phyloP scores from a whole-genome alignment of 1,140 invertebrate species.

The Atopsyche davidsoni region DNA sequence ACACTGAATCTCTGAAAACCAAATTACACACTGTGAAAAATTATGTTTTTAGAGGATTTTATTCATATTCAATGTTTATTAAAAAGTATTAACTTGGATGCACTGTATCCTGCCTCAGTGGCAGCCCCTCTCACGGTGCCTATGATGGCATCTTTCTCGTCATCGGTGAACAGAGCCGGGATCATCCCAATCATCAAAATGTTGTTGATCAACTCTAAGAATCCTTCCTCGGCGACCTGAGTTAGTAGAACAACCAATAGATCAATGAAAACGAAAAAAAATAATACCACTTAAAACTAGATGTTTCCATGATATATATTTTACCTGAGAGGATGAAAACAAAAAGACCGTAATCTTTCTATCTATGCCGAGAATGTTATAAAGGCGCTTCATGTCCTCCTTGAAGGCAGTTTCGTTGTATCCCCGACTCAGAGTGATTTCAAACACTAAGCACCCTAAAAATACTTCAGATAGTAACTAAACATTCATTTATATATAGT shows the following conservation, averaged over 20 bases:
- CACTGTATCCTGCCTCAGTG: conserved; percentile 58
- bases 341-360: conserved; percentile 76
- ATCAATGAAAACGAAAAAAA: background rate
- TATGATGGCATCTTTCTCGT: conserved; percentile 79
- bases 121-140: conserved; percentile 57
- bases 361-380: conserved; percentile 67
- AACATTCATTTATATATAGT: no score
- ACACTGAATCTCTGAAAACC: conserved; percentile 63
- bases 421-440: conserved; percentile 73
- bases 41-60: no score
- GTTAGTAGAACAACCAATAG: conserved; percentile 3
- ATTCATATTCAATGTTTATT: background rate
- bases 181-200: conserved; percentile 82
- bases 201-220: conserved; percentile 85
- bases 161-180: conserved; percentile 75
- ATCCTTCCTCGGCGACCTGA: conserved; percentile 66
- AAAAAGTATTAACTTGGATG: conserved; percentile 57
- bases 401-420: conserved; percentile 78
- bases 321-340: conserved; percentile 72
- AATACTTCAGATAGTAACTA: background rate
- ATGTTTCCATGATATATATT: background rate
- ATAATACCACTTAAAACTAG: no score
- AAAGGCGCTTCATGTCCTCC: conserved; percentile 79
- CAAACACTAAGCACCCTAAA: conserved; percentile 52
- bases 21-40: no score